Evolutionary conservation across 2,113 vertebrate species (phyloP), one percentile per base, ranked within the genome.

Genomic region (Caranx ignobilis): DNA sequence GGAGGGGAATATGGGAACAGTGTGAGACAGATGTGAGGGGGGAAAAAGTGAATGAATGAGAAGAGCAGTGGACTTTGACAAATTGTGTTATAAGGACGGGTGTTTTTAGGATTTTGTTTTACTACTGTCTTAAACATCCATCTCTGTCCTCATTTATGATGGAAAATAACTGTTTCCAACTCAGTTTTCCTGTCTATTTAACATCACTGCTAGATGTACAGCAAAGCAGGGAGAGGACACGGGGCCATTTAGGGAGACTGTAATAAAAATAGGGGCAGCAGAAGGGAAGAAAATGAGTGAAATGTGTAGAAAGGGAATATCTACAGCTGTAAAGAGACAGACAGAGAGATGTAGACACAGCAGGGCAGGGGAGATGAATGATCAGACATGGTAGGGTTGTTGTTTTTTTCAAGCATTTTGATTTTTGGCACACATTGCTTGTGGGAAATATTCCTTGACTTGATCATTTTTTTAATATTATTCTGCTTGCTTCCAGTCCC

Each of bases 31-130:
- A 83, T 75, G 59, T 77, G 64, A 70, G 34, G 34, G 34, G 34
- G 54, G n/a, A 43, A 83, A 83, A 85, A 75, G 70, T 90, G 83
- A 79, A 79, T 77, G 77, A 77, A 83, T 60, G 64, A 73, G 50
- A 74, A 47, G n/a, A 77, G 67, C 2, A 34, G 39, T 4, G 5
- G 67, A 87, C 65, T 83, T 83, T 71, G 41, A 67, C 18, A 31
- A 39, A 68, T 39, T 50, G 56, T 19, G 15, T 45, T 73, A 39
- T 16, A 43, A 54, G 45, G 34, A 56, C 32, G 41, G 19, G 21
- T 75, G 62, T 60, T 64, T 31, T 82, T 0, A 43, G n/a, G 43
- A 32, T 67, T 75, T 72, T 35, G 10, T 45, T 64, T 35, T 48
- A 21, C 64, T 39, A 65, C 34, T 43, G 12, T 21, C 79, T 60